A percentile compares a stretch with the other conserved stretches of the same genome.
phyloP scores from a whole-genome alignment of 1,140 invertebrate genomes.

The Campoletis sonorensis region DNA sequence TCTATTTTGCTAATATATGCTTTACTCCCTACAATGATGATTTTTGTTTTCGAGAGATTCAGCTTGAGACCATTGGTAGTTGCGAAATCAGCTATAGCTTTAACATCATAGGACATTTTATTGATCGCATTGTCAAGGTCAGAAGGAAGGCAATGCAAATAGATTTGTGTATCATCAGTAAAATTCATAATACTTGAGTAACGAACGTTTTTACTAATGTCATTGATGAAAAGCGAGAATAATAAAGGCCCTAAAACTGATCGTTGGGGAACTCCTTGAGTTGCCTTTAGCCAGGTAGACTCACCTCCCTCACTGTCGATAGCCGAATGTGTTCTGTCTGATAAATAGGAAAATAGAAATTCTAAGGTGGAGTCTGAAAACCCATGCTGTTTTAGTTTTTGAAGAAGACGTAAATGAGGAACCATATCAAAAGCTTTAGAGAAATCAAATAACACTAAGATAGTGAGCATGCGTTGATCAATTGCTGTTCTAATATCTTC shows the following conservation, averaged over 20 bases:
- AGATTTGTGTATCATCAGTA: slow-evolving; percentile 29
- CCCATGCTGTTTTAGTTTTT: background rate
- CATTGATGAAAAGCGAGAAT: slow-evolving; percentile 26
- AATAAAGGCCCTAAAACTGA: background rate
- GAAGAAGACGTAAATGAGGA: slow-evolving; percentile 39
- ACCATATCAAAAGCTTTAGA: slow-evolving; percentile 56
- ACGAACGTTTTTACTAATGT: background rate
- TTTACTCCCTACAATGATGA: background rate
- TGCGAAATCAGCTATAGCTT: slow-evolving; percentile 27
- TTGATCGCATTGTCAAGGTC: background rate
- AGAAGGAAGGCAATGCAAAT: background rate
- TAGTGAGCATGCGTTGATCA: slow-evolving; percentile 40
- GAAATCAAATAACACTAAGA: slow-evolving; percentile 52
- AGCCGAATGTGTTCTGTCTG: background rate
- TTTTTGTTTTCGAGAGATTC: background rate
- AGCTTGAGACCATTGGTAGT: background rate
- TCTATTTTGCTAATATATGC: background rate
- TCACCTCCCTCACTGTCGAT: background rate
- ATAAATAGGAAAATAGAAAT: slow-evolving; percentile 31
- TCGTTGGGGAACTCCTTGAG: background rate
- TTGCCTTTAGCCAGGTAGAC: background rate
- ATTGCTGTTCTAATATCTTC: slow-evolving; percentile 40
- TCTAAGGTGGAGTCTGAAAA: background rate
- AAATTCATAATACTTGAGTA: slow-evolving; percentile 9
- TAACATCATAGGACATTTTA: slow-evolving; percentile 18